These are phyloP conservation scores for Epistrophe eligans DNA, from an alignment of 2,888 invertebrate species.

Conservation along the genomic window DNA sequence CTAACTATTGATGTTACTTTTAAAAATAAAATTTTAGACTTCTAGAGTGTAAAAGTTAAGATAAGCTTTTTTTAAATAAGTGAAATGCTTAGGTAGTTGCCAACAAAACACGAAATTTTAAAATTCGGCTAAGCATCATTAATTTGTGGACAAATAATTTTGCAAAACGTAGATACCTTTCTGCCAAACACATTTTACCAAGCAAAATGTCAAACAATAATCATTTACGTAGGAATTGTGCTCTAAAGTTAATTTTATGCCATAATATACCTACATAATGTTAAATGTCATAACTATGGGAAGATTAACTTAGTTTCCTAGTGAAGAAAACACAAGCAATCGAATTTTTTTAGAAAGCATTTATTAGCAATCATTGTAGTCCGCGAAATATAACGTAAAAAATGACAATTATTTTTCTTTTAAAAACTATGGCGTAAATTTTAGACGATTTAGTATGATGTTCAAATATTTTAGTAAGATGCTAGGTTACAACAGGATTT, in stretches of 20 bases:
- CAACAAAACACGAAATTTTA: no score
- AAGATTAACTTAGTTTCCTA: neutral
- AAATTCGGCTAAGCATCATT: no score
- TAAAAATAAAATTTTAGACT: no score
- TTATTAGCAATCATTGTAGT: neutral
- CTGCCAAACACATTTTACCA: neutral
- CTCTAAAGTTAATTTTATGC: neutral
- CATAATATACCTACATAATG: neutral
- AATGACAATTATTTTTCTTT: no score
- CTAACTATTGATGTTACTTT: no score
- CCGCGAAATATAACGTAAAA: neutral
- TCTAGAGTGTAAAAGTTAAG: no score
- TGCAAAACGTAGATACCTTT: neutral
- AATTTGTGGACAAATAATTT: neutral
- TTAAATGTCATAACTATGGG: neutral
- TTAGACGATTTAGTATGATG: no score
- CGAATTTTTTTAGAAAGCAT: neutral
- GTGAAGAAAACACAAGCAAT: slow-evolving; percentile 38
- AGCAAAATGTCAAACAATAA: neutral
- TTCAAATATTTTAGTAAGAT: no score
- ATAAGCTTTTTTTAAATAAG: no score
- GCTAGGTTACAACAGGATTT: no score
- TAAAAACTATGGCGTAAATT: no score
- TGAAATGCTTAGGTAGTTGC: no score
- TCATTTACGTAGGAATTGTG: neutral